Evolutionary conservation across 2,797 vertebrate species (phyloP).

Genomic region (Anabas testudineus): DNA sequence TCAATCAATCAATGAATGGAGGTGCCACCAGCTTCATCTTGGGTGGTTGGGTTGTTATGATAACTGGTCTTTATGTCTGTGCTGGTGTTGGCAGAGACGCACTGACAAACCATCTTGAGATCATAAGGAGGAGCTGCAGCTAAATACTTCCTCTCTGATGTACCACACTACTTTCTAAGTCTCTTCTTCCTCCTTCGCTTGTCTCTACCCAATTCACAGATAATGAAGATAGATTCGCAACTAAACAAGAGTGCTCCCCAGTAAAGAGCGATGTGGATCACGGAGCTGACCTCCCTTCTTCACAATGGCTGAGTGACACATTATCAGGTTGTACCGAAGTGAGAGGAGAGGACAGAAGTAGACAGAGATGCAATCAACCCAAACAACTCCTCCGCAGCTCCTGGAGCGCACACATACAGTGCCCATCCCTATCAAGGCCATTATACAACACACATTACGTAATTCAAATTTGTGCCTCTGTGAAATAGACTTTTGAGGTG

Average conservation of each 20-base stretch:
- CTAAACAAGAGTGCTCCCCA: slow-evolving; percentile 23
- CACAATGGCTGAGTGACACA: slow-evolving; percentile 16
- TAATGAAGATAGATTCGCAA: slow-evolving; percentile 26
- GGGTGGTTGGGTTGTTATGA: slow-evolving; percentile 29
- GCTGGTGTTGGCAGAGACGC: slow-evolving; percentile 27
- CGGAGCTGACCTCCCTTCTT: slow-evolving; percentile 14
- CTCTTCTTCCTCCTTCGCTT: neutral
- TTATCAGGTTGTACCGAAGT: slow-evolving; percentile 21
- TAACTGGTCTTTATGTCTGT: slow-evolving; percentile 15
- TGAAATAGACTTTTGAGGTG: slow-evolving; percentile 55
- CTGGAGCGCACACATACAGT: slow-evolving; percentile 31
- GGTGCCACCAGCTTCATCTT: slow-evolving; percentile 14
- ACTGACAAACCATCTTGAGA: slow-evolving; percentile 32
- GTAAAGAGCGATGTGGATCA: slow-evolving; percentile 26
- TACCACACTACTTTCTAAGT: slow-evolving; percentile 7
- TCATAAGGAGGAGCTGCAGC: neutral
- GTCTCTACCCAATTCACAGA: slow-evolving; percentile 25
- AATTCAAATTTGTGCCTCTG: slow-evolving; percentile 63
- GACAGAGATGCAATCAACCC: slow-evolving; percentile 53
- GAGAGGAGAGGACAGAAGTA: slow-evolving; percentile 33
- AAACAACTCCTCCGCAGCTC: slow-evolving; percentile 60
- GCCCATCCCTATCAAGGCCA: slow-evolving; percentile 38
- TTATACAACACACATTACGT: slow-evolving; percentile 76
- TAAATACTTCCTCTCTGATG: slow-evolving; percentile 15
- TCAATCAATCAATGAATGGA: slow-evolving; percentile 37